A percentile compares a stretch with the other conserved stretches of the same genome.
phyloP scores from a whole-genome alignment of 2,113 vertebrate genomes.

The Myotis yumanensis region DNA sequence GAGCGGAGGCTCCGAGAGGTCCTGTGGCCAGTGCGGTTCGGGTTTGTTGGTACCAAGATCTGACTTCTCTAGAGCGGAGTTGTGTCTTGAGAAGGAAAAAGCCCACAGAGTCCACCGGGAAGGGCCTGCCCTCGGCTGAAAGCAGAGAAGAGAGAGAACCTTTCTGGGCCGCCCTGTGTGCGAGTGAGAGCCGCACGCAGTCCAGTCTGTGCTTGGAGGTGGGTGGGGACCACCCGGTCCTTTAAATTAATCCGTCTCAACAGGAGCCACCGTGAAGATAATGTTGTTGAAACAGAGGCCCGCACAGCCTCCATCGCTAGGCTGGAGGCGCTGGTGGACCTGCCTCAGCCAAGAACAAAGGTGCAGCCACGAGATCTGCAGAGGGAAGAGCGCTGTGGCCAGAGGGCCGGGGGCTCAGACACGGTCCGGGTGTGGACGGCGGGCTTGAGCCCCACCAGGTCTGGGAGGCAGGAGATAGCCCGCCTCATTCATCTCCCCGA shows the following conservation, averaged over 20 bases:
- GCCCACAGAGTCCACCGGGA: constrained; percentile 26
- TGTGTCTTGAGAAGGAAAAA: constrained; percentile 42
- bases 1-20: background rate
- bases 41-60: background rate
- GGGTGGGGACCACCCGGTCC: background rate
- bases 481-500: background rate
- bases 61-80: background rate
- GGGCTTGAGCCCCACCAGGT: accelerated
- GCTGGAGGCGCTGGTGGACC: background rate
- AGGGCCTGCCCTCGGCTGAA: background rate
- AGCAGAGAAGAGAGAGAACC: background rate
- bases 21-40: background rate
- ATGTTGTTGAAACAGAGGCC: background rate
- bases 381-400: background rate
- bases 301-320: accelerated
- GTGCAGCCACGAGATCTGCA: no score
- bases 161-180: background rate
- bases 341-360: background rate
- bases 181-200: accelerated
- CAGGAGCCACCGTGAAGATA: background rate
- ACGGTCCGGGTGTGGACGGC: accelerated
- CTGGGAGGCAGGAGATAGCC: background rate
- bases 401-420: background rate
- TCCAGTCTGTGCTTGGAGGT: background rate
- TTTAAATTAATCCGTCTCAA: background rate